Base-by-base conservation (phyloP, 2,888 invertebrate genomes). In the Phragmatobia fuliginosa region DNA sequence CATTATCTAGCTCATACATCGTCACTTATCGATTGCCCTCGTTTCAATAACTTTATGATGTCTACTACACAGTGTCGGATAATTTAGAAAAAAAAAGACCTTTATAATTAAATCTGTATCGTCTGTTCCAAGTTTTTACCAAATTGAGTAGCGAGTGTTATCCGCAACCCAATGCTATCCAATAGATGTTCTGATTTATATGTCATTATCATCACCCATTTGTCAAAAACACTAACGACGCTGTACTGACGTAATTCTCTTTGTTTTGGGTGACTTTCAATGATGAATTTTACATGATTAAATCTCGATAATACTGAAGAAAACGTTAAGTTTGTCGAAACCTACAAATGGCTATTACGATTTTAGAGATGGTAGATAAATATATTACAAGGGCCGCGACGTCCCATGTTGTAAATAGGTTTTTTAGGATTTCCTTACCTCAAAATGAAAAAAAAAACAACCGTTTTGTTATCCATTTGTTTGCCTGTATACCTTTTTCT, bases 1-100 rank as follows among this genome's bases (percentile, higher is more conserved):
- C 70, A 79, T 75, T 80, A 80, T 80, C 82, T 74, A 74, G 65
- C 67, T 70, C 61, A 65, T 79, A 79, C 83, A 86, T 83, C 84
- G 80, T 72, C 77, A 76, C 63, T 69, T 76, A 90, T 89, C 81
- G 89, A 90, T 89, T 83, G 88, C 79, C 89, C 87, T 83, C 84
- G 74, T 85, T 89, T 79, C 77, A 78, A 82, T 82, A 80, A 77
- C 65, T 78, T 72, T 62, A 75, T 71, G 68, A 67, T 66, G 70
- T 59, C 67, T 73, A 79, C 77, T 76, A 75, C 66, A 45, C 32
- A 32, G 32, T 45, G n/a, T 58, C 60, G 56, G 16, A 58, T 45
- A 59, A 18, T 38, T 62, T 25, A 52, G 16, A 56, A 28, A 56
- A 21, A 45, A 2, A 6, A 49, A 1, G 11, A 49, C 7, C n/a